A percentile compares a stretch with the other conserved stretches of the same genome.
phyloP scores from a whole-genome alignment of 2,888 invertebrate genomes.

The Stenchaetothrips biformis region DNA sequence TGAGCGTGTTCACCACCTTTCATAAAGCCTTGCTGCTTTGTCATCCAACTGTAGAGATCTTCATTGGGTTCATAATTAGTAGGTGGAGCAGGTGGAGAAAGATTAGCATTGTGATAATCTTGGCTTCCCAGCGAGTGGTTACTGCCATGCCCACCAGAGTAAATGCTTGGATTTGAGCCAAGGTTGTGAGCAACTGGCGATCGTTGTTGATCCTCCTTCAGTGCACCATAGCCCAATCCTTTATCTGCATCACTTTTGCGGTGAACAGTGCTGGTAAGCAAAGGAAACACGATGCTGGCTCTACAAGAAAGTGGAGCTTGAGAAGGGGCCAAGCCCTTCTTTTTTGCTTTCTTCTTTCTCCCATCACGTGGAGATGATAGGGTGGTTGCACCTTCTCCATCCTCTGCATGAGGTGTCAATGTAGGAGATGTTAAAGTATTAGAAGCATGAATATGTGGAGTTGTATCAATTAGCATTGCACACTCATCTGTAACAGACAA shows the following conservation, averaged over 20 bases:
- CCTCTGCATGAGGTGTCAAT: constrained; percentile 37
- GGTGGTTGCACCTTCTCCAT: neutral
- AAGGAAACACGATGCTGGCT: constrained; percentile 71
- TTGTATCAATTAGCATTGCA: constrained; percentile 60
- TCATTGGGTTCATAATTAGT: constrained; percentile 51
- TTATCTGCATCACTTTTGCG: constrained; percentile 9
- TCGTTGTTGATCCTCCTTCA: constrained; percentile 61
- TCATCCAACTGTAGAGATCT: constrained; percentile 95
- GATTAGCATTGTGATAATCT: constrained; percentile 40
- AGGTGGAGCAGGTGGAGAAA: constrained; percentile 34
- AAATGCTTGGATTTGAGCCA: constrained; percentile 62
- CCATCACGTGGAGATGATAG: neutral
- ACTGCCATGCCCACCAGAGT: constrained; percentile 47
- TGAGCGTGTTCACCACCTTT: constrained; percentile 45
- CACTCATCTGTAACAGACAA: constrained; percentile 68
- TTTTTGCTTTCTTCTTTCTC: constrained; percentile 44
- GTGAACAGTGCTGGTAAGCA: constrained; percentile 50
- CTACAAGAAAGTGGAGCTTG: constrained; percentile 63
- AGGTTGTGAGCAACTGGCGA: constrained; percentile 48
- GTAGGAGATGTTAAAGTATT: constrained; percentile 41
- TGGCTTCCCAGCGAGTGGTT: constrained; percentile 46
- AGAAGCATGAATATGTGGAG: constrained; percentile 35
- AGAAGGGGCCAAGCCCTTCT: constrained; percentile 48
- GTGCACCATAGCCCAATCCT: constrained; percentile 63
- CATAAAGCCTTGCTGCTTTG: constrained; percentile 70